A percentile compares a stretch with the other conserved stretches of the same genome.
phyloP scores from a whole-genome alignment of 2,888 invertebrate species.

The Gymnocheta viridis region DNA sequence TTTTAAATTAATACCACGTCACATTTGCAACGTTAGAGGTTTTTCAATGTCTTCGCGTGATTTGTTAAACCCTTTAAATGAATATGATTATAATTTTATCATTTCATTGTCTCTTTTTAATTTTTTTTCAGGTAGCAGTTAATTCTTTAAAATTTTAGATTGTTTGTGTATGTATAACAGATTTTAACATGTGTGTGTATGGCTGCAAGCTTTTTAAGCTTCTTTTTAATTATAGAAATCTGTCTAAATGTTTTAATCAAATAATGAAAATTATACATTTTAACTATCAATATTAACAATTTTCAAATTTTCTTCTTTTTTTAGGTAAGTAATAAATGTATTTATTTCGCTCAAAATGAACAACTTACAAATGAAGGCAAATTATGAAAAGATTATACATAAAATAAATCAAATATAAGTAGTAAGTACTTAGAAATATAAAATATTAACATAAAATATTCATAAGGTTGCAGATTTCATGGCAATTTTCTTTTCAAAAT shows the following conservation, averaged over 20 bases:
- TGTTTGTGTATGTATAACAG: conserved; percentile 11
- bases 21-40: too few species aligned
- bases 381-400: conserved; percentile 55
- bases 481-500: neutral
- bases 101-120: too few species aligned
- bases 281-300: neutral
- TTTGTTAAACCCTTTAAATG: too few species aligned
- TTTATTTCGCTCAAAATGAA: neutral
- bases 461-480: conserved; percentile 39
- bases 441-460: conserved; percentile 60
- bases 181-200: conserved; percentile 35
- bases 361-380: conserved; percentile 34
- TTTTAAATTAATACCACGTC: too few species aligned
- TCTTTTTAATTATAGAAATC: neutral
- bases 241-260: neutral
- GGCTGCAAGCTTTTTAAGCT: conserved; percentile 46
- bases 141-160: too few species aligned
- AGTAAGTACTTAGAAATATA: conserved; percentile 61
- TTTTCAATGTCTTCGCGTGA: too few species aligned
- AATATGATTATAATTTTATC: too few species aligned
- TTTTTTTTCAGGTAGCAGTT: too few species aligned
- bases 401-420: conserved; percentile 43
- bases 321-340: conserved; percentile 56
- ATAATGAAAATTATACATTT: neutral
- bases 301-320: conserved; percentile 25